Evolutionary conservation across 2,888 invertebrate genomes (phyloP).

Genomic region (Pachycephus smyrnensis): DNA sequence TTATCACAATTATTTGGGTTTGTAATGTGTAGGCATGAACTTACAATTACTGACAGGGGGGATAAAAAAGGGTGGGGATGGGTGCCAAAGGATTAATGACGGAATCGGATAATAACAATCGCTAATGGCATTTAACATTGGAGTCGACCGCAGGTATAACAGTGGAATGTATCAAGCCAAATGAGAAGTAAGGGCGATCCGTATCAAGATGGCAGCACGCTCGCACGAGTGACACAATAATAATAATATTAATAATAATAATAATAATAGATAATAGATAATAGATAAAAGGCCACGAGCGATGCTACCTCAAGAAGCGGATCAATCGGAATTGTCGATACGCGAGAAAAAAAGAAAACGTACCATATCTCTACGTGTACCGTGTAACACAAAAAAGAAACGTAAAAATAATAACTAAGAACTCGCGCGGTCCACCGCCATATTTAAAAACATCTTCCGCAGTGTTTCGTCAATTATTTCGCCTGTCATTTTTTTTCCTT

Average conservation of each 20-base stretch:
- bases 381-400: slow-evolving; percentile 29
- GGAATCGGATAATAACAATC: too few species aligned
- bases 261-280: slow-evolving; percentile 24
- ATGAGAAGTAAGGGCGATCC: too few species aligned
- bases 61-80: too few species aligned
- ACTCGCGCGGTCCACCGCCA: slow-evolving; percentile 24
- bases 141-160: too few species aligned
- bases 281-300: slow-evolving; percentile 23
- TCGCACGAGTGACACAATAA: slow-evolving; percentile 13
- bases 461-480: background rate
- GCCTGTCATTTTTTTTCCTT: slow-evolving; percentile 15
- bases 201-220: background rate
- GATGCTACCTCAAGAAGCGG: slow-evolving; percentile 13
- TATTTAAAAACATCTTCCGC: slow-evolving; percentile 17
- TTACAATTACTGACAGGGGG: too few species aligned
- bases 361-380: slow-evolving; percentile 11
- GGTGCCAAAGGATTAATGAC: too few species aligned
- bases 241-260: slow-evolving; percentile 23
- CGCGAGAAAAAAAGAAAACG: slow-evolving; percentile 19
- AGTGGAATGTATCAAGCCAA: too few species aligned
- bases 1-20: too few species aligned
- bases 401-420: slow-evolving; percentile 26
- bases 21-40: too few species aligned
- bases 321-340: slow-evolving; percentile 32
- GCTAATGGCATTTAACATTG: too few species aligned